Base-by-base conservation (phyloP, 2,797 vertebrate species). In the Peromyscus melanophrys region DNA sequence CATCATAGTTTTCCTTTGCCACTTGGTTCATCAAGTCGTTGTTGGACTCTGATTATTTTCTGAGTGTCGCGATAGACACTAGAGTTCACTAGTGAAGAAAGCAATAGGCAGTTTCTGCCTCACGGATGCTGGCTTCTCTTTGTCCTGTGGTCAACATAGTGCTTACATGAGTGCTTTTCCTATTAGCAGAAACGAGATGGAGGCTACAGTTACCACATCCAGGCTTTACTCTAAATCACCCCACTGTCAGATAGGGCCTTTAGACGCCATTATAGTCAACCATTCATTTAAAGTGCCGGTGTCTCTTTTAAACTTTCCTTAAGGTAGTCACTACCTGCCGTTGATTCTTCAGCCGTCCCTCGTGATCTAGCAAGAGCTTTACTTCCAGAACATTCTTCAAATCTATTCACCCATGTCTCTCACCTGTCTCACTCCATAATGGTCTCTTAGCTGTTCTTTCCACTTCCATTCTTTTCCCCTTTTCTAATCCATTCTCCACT, bases 401-500 rank as follows among this genome's bases (percentile, higher is more conserved):
- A 13, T 78, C 71, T 73, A 31, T 17, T 61, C 37, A 37, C n/a
- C 49, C 31, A 1, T 8, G 1, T 27, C 29, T 40, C 63, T 85
- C 52, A 31, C 59, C 80, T 37, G 65, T n/a, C 75, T 84, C 11
- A n/a, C 34, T 52, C 75, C n/a, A 0, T 63, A 29, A 6, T 34
- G 40, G 65, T 43, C 80, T 76, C 65, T 59, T 5, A 8, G 49
- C 27, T 43, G 61, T 73, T 69, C 21, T 80, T 21, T 12, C 75
- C 25, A 34, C 12, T 61, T 78, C 82, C n/a, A 23, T 82, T 78
- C 63, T 46, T 83, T 57, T 49, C 63, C 91, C 87, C 27, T 16
- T 87, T 61, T 23, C 4, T 43, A n/a, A 89, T 90, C 82, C 77
- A 40, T 95, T 95, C 85, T 97, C 90, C 25, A 71, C 43, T 19